Conservation (phyloP, 1,140 invertebrate genomes). For the Brachionus calyciflorus region DNA sequence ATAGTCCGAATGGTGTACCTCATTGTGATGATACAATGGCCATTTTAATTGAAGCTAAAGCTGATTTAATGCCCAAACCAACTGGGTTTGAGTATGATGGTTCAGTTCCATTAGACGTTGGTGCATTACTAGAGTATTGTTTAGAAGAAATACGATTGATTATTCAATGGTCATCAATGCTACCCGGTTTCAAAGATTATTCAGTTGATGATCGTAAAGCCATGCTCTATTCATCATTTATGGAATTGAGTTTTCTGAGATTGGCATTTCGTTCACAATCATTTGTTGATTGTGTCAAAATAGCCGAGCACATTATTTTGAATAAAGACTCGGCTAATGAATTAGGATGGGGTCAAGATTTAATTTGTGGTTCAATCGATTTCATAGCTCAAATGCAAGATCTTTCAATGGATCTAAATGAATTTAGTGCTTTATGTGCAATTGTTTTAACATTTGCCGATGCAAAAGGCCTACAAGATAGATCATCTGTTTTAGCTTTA, state of each 20-base stretch:
- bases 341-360: slow-evolving; percentile 41
- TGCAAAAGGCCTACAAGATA: slow-evolving; percentile 38
- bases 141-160: slow-evolving; percentile 37
- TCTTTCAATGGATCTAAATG: slow-evolving; percentile 32
- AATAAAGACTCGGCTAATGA: slow-evolving; percentile 42
- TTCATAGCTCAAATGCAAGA: slow-evolving; percentile 47
- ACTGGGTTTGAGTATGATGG: slow-evolving; percentile 38
- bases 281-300: slow-evolving; percentile 45
- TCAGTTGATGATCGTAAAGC: slow-evolving; percentile 46
- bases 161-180: slow-evolving; percentile 21
- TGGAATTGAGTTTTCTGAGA: slow-evolving; percentile 37
- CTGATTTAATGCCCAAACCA: slow-evolving; percentile 39
- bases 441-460: slow-evolving; percentile 45
- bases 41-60: slow-evolving; percentile 38
- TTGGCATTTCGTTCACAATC: slow-evolving; percentile 44
- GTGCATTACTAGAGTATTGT: slow-evolving; percentile 41
- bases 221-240: slow-evolving; percentile 41
- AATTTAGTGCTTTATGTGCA: slow-evolving; percentile 42
- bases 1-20: slow-evolving; percentile 38
- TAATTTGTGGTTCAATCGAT: slow-evolving; percentile 44
- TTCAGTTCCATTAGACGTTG: slow-evolving; percentile 23
- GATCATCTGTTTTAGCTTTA: background rate
- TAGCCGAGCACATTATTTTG: slow-evolving; percentile 42
- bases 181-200: slow-evolving; percentile 32
- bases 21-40: slow-evolving; percentile 47